Base-by-base conservation (phyloP, 2,888 invertebrate genomes). In the Cosmia trapezina region DNA sequence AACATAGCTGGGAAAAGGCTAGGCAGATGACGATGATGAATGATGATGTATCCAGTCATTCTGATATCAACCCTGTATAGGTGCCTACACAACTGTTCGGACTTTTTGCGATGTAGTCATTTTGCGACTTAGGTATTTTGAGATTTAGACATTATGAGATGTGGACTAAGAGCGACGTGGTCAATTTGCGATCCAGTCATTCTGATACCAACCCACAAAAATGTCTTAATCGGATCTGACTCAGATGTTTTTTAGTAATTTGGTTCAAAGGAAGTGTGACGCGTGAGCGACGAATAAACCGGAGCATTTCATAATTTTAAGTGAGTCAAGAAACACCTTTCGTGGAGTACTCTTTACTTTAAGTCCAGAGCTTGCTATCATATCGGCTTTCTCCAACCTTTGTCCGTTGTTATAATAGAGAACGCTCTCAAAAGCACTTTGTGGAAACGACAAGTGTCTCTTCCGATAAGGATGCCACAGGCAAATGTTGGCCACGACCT, bases 351-450 rank as follows among this genome's bases (percentile, higher is more conserved):
- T 69, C 61, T 70, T 76, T 69, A 56, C 41, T 62, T 49, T 62
- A 28, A 60, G 45, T 41, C 11, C 41, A 33, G 59, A 60, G 57
- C 61, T 65, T 54, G 22, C 49, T 63, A 70, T 79, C 59, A 75
- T 63, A 51, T 74, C 59, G 65, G 70, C 61, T 72, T 76, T 70
- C 73, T 67, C 22, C 47, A 72, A 76, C 88, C 90, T 91, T 91
- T 89, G 89, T 90, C 87, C 88, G 89, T 90, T 92, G 89, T 90
- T 89, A 88, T 87, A 81, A 90, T 89, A 84, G 90, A 84, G 87
- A 88, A 90, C 85, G 86, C 90, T 86, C 88, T 91, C 78, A 90
- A 88, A 80, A 80, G 89, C 89, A 89, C 92, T 92, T 92, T 91
- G 90, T 91, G 89, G 88, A 88, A 87, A 86, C 85, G 88, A 91